These are phyloP conservation scores for Cybosia mesomella DNA, from an alignment of 2,888 invertebrate genomes.

Conservation along the genomic window DNA sequence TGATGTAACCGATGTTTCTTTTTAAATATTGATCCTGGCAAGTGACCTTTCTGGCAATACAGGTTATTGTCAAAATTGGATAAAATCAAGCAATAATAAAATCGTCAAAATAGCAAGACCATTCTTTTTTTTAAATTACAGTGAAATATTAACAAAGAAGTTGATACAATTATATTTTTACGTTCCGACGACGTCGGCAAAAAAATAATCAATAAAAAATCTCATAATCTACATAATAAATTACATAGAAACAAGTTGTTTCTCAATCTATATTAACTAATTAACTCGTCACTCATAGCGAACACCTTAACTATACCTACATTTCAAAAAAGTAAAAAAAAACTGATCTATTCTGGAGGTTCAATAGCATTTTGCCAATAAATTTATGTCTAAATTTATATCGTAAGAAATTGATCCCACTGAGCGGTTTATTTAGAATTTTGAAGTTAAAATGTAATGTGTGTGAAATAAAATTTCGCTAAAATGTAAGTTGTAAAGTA, in stretches of 20 bases:
- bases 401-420: not conserved
- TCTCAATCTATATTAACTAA: slow-evolving; percentile 37
- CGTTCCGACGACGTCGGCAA: slow-evolving; percentile 1
- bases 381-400: not conserved
- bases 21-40: no score
- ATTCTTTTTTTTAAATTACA: not conserved
- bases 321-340: slow-evolving; percentile 17
- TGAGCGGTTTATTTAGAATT: not conserved
- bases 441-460: no score
- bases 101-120: not conserved
- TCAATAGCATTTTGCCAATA: slow-evolving; percentile 16
- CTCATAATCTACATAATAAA: slow-evolving; percentile 30
- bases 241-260: slow-evolving; percentile 32
- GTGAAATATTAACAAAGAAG: slow-evolving; percentile 1
- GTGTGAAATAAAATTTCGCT: no score
- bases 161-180: slow-evolving; percentile 11
- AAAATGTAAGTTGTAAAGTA: no score
- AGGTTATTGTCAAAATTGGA: no score
- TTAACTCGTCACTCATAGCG: slow-evolving; percentile 43
- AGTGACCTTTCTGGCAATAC: no score
- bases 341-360: slow-evolving; percentile 19
- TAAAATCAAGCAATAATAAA: not conserved
- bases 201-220: slow-evolving; percentile 18
- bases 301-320: slow-evolving; percentile 27
- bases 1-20: not conserved